phyloP scores from a whole-genome alignment of 2,113 vertebrate genomes.

The Takifugu bimaculatus region DNA sequence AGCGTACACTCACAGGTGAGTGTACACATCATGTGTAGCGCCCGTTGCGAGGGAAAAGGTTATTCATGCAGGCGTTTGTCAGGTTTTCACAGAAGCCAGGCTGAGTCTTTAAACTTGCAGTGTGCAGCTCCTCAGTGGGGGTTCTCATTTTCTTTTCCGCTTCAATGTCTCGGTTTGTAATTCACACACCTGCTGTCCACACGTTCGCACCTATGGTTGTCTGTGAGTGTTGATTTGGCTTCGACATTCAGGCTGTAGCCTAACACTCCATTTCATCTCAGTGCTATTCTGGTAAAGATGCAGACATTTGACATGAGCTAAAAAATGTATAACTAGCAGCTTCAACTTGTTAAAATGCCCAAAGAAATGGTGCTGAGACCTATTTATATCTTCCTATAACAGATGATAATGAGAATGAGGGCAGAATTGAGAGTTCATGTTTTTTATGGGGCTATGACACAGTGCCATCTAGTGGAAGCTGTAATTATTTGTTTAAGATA shows the following conservation, averaged over 20 bases:
- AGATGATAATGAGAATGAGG: constrained; percentile 32
- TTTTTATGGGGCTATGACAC: constrained; percentile 25
- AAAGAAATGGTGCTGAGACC: constrained; percentile 36
- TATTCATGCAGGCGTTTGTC: not conserved
- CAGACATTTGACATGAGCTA: constrained; percentile 20
- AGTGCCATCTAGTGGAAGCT: constrained; percentile 63
- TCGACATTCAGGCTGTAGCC: not conserved
- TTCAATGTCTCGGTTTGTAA: not conserved
- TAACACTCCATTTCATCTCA: constrained; percentile 4
- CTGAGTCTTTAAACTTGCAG: too few relatives aligned
- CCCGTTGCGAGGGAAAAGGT: not conserved
- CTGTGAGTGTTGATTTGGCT: constrained; percentile 11
- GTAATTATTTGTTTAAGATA: not conserved
- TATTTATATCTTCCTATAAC: constrained; percentile 30
- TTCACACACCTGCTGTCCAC: constrained; percentile 1
- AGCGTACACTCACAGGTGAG: not conserved
- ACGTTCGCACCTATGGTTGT: not conserved
- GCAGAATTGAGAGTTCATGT: constrained; percentile 13
- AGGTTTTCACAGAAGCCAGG: not conserved
- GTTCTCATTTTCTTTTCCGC: not conserved
- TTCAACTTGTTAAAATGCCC: constrained; percentile 33
- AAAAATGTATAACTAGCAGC: constrained; percentile 17
- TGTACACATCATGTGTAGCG: not conserved
- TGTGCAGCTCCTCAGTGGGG: too few relatives aligned
- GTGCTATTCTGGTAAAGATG: constrained; percentile 5